Conservation (phyloP, 2,888 invertebrate genomes). For the Drosophila merina region DNA sequence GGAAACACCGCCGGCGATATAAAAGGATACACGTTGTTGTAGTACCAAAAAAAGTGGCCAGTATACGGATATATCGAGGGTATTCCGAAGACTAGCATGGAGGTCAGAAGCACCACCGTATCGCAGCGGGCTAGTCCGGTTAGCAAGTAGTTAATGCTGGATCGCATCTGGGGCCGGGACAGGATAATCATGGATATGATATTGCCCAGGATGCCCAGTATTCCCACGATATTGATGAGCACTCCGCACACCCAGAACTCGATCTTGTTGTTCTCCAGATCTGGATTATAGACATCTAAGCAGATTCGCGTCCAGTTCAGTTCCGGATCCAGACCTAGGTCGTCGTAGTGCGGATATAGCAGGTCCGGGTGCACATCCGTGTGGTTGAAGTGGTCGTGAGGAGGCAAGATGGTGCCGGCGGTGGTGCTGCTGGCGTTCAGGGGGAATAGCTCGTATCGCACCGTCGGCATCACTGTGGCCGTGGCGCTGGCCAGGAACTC, state of each 20-base stretch:
- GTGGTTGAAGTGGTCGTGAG: conserved; percentile 19
- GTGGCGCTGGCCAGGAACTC: conserved; percentile 74
- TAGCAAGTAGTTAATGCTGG: conserved; percentile 96
- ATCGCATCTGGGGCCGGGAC: conserved; percentile 96
- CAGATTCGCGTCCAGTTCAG: conserved; percentile 67
- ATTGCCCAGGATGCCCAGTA: conserved; percentile 95
- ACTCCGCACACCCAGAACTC: conserved; percentile 93
- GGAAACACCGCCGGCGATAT: conserved; percentile 93
- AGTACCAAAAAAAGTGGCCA: conserved; percentile 90
- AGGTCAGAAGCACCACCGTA: conserved; percentile 94
- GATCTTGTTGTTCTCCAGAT: conserved; percentile 85
- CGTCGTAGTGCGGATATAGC: conserved; percentile 49
- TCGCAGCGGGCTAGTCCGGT: conserved; percentile 97
- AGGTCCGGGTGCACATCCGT: conserved; percentile 38
- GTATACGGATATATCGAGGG: conserved; percentile 94
- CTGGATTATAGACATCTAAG: conserved; percentile 75
- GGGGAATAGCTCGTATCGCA: conserved; percentile 54
- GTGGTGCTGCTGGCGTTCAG: conserved; percentile 35
- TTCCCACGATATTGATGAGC: conserved; percentile 90
- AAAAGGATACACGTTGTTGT: conserved; percentile 91
- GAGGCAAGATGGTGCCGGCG: conserved; percentile 5
- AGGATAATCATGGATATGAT: conserved; percentile 95
- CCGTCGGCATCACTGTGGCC: conserved; percentile 34
- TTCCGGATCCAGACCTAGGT: conserved; percentile 38
- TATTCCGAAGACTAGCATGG: conserved; percentile 93